These are phyloP conservation scores for Onychomys arenicola DNA, from an alignment of 2,797 vertebrate species.

Conservation along the genomic window DNA sequence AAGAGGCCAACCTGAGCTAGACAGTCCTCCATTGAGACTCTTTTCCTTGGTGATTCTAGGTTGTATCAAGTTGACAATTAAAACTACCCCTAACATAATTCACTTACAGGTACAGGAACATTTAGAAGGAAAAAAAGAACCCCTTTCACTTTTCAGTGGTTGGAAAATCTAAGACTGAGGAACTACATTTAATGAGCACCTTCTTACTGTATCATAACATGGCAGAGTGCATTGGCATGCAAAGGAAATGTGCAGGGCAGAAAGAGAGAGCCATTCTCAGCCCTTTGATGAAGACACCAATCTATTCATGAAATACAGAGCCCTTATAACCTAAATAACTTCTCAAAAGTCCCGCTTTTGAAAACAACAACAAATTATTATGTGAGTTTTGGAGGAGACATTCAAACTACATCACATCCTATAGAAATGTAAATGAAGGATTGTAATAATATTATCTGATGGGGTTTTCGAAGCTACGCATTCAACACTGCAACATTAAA, in stretches of 20 bases:
- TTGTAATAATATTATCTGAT: neutral
- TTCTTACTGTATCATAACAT: neutral
- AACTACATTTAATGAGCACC: neutral
- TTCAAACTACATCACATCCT: neutral
- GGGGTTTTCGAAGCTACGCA: neutral
- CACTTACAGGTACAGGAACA: neutral
- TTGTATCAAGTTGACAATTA: neutral
- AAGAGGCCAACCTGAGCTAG: neutral
- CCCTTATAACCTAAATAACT: neutral
- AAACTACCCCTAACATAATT: neutral
- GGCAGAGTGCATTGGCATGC: neutral
- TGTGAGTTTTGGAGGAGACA: neutral
- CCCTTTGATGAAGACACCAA: no score
- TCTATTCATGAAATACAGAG: neutral
- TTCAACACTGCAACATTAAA: neutral
- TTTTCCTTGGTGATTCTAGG: neutral
- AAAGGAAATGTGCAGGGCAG: neutral
- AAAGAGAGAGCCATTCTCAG: neutral
- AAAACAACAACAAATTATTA: neutral
- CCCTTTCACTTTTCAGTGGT: neutral
- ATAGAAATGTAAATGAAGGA: neutral
- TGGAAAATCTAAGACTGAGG: neutral
- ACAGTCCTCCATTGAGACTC: neutral
- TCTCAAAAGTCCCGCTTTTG: no score
- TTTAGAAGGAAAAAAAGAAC: neutral